phyloP scores from a whole-genome alignment of 2,797 vertebrate genomes.

The Danio kyathit region DNA sequence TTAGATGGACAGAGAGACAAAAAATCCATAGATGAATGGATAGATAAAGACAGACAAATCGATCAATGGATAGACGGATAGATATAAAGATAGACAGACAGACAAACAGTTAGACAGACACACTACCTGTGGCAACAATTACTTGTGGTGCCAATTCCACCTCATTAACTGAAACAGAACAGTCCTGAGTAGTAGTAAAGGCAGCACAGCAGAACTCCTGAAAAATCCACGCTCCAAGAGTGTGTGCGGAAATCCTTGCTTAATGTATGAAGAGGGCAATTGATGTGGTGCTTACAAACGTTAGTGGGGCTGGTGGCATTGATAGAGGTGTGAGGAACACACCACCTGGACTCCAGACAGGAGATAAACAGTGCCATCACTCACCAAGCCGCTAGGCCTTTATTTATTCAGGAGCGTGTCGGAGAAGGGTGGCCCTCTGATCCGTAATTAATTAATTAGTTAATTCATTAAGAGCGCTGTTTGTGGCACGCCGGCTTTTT shows the following conservation, averaged over 20 bases:
- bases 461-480: conserved; percentile 59
- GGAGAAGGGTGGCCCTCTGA: conserved; percentile 57
- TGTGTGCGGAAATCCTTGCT: conserved; percentile 28
- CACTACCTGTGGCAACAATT: neutral
- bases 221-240: neutral
- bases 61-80: neutral
- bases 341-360: conserved; percentile 65
- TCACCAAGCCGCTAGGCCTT: conserved; percentile 59
- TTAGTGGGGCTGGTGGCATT: conserved; percentile 60
- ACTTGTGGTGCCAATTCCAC: neutral
- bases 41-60: no score
- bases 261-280: conserved; percentile 39
- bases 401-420: conserved; percentile 57
- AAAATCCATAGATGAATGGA: no score
- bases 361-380: conserved; percentile 64
- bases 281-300: conserved; percentile 55
- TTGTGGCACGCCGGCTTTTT: conserved; percentile 46
- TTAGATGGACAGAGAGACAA: no score
- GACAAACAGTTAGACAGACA: neutral
- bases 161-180: neutral
- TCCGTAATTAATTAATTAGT: conserved; percentile 69
- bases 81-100: neutral
- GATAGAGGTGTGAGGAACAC: conserved; percentile 60
- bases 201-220: neutral
- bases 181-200: neutral